Conservation (phyloP, 2,113 vertebrate genomes). For the Mixornis gularis region DNA sequence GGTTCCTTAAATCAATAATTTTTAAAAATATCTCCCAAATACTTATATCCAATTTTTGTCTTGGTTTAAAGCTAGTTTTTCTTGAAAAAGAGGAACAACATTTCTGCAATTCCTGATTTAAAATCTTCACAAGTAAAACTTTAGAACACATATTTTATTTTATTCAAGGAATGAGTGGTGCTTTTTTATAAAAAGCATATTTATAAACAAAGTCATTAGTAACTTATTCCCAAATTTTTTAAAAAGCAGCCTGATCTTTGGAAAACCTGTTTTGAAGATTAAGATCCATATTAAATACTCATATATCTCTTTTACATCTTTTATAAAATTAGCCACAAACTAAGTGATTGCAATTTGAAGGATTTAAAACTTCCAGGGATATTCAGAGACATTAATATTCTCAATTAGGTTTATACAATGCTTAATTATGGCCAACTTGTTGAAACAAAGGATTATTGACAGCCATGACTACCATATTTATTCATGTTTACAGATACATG, state of each 20-base stretch:
- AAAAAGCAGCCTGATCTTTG: background rate
- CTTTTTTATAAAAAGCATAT: background rate
- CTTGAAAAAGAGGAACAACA: background rate
- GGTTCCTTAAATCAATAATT: background rate
- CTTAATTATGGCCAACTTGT: background rate
- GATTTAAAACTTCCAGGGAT: background rate
- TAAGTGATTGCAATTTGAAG: background rate
- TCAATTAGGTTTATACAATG: background rate
- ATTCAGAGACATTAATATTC: background rate
- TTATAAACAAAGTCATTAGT: background rate
- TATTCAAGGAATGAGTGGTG: background rate
- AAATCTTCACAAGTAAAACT: background rate
- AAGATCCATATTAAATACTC: background rate
- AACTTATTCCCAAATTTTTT: background rate
- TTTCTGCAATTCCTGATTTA: background rate
- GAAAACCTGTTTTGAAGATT: background rate
- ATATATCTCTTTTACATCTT: background rate
- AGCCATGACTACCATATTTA: background rate
- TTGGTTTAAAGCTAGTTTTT: background rate
- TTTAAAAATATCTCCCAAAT: background rate
- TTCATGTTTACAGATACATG: background rate
- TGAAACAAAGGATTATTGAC: background rate
- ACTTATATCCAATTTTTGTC: background rate
- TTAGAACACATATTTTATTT: background rate
- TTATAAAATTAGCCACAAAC: background rate